Conservation (phyloP, 2,888 invertebrate species). For the Aethes cnicana region DNA sequence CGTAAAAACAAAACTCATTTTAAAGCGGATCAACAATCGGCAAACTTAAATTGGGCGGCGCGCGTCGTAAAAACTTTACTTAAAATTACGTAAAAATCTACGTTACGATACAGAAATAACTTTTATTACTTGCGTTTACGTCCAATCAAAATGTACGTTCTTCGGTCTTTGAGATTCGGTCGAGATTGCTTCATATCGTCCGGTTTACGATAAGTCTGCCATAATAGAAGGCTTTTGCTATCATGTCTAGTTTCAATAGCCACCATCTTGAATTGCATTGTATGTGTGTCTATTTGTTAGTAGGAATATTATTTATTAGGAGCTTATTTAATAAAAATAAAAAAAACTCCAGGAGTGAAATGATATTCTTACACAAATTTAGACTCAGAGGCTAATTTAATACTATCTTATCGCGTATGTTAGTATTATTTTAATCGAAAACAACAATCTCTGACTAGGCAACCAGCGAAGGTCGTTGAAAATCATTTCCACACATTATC, state of each 20-base stretch:
- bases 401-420: neutral
- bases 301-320: no score
- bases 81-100: constrained; percentile 58
- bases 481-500: constrained; percentile 3
- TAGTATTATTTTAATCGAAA: neutral
- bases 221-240: constrained; percentile 21
- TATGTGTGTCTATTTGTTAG: no score
- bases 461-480: neutral
- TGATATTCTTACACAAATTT: no score
- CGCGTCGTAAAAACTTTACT: constrained; percentile 44
- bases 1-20: constrained; percentile 24
- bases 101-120: constrained; percentile 55
- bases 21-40: constrained; percentile 26
- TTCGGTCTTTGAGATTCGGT: constrained; percentile 3
- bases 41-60: constrained; percentile 30
- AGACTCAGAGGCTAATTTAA: no score
- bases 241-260: constrained; percentile 27
- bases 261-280: constrained; percentile 9
- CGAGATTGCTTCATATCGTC: neutral
- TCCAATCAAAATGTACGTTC: constrained; percentile 10
- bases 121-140: constrained; percentile 44
- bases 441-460: neutral
- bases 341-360: no score
- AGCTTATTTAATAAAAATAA: no score
- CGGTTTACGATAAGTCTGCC: constrained; percentile 19